Percentiles rank a stretch among this genome's conserved stretches.
phyloP scores from a whole-genome alignment of 2,888 invertebrate species.

The Megaustenia siamemsis region DNA sequence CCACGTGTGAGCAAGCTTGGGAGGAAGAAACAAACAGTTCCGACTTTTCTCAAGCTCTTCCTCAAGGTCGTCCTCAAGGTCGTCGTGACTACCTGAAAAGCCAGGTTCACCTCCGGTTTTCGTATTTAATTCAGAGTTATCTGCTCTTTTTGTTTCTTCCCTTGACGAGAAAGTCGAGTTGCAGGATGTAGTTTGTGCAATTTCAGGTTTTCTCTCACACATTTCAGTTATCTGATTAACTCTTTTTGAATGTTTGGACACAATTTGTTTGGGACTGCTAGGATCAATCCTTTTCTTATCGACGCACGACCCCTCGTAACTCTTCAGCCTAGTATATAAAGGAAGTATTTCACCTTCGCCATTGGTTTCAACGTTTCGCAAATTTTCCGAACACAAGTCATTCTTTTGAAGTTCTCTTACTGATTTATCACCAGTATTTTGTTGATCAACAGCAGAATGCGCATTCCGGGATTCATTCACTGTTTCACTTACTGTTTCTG shows the following conservation, averaged over 20 bases:
- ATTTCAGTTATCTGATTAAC: too few relatives aligned
- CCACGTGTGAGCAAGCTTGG: constrained; percentile 71
- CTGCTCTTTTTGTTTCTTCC: not conserved
- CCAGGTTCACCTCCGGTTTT: too few relatives aligned
- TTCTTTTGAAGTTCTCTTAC: not conserved
- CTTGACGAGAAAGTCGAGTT: too few relatives aligned
- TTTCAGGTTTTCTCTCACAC: too few relatives aligned
- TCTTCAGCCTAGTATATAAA: not conserved
- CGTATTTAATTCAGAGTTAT: not conserved
- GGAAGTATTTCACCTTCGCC: too few relatives aligned
- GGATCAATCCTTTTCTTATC: not conserved
- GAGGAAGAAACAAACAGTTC: constrained; percentile 64
- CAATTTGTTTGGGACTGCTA: not conserved
- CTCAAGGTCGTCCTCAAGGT: not conserved
- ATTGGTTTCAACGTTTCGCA: not conserved
- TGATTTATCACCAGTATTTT: not conserved
- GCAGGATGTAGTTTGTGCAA: too few relatives aligned
- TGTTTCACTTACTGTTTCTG: too few relatives aligned
- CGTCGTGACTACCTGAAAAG: not conserved
- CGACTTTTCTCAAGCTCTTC: constrained; percentile 32
- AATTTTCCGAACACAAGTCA: not conserved
- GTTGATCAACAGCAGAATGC: not conserved
- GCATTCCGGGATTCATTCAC: too few relatives aligned
- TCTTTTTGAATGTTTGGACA: not conserved
- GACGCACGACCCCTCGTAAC: not conserved